Conservation (phyloP, 2,797 vertebrate species). For the Onychomys torridus region DNA sequence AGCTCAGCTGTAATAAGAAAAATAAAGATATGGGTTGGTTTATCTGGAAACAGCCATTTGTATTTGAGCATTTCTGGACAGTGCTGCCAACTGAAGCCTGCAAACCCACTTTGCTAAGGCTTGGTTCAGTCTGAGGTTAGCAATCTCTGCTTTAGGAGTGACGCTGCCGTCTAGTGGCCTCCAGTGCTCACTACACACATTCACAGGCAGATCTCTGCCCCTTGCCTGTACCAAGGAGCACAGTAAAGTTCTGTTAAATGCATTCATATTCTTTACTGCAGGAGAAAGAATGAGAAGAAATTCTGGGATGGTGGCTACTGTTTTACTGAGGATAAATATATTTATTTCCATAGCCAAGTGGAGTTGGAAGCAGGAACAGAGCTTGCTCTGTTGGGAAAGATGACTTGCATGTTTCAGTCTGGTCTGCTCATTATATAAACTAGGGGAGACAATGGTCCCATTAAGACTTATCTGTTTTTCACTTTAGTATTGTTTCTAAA, state of each 20-base stretch:
- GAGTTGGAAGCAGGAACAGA: conserved; percentile 56
- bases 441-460: conserved; percentile 66
- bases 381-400: conserved; percentile 56
- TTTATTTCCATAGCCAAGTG: conserved; percentile 43
- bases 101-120: neutral
- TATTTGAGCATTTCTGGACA: neutral
- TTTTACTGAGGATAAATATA: neutral
- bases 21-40: neutral
- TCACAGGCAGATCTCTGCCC: neutral
- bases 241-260: neutral
- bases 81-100: neutral
- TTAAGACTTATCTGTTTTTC: conserved; percentile 50
- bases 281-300: neutral
- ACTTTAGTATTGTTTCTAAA: conserved; percentile 10
- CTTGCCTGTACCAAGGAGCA: neutral
- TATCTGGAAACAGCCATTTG: neutral
- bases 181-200: neutral
- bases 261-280: neutral
- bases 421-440: conserved; percentile 66
- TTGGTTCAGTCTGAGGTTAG: neutral
- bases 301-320: neutral
- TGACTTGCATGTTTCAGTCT: conserved; percentile 74
- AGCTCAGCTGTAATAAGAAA: neutral
- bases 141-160: neutral
- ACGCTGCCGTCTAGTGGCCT: conserved; percentile 29